phyloP scores from a whole-genome alignment of 2,888 invertebrate species.

The Omphaloscelis lunosa region DNA sequence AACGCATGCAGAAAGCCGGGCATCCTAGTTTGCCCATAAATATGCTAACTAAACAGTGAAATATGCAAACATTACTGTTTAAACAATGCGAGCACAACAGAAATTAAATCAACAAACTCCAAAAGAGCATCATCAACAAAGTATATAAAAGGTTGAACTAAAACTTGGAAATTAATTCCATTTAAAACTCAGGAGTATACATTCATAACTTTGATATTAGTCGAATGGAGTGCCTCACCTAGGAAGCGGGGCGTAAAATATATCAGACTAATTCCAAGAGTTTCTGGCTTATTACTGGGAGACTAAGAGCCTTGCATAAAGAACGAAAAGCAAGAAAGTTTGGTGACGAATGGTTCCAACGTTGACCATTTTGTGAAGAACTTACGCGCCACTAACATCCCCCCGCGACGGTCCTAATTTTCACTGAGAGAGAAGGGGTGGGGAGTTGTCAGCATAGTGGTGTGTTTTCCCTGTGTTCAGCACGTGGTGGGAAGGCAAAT shows the following conservation, averaged over 20 bases:
- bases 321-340: slow-evolving; percentile 79
- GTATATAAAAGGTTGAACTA: slow-evolving; percentile 49
- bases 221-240: slow-evolving; percentile 64
- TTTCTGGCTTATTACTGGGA: slow-evolving; percentile 81
- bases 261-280: slow-evolving; percentile 75
- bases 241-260: slow-evolving; percentile 56
- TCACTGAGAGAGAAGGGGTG: slow-evolving; percentile 30
- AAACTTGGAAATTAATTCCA: slow-evolving; percentile 68
- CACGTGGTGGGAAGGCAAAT: slow-evolving; percentile 79
- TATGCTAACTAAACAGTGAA: slow-evolving; percentile 24
- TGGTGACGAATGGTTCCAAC: slow-evolving; percentile 67
- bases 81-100: slow-evolving; percentile 45
- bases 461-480: slow-evolving; percentile 46
- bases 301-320: slow-evolving; percentile 79
- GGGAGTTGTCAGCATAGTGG: slow-evolving; percentile 57
- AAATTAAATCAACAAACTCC: slow-evolving; percentile 36
- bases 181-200: slow-evolving; percentile 61
- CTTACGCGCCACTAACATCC: slow-evolving; percentile 1
- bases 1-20: background rate
- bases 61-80: slow-evolving; percentile 33
- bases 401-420: slow-evolving; percentile 8
- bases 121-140: slow-evolving; percentile 43
- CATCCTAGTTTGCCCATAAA: slow-evolving; percentile 43
- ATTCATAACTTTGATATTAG: slow-evolving; percentile 77
- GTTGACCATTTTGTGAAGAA: slow-evolving; percentile 63